Percentiles rank a stretch among this genome's conserved stretches.
These are phyloP conservation scores for Hippotragus niger DNA, from an alignment of 2,113 vertebrate genomes.

Conservation along the genomic window DNA sequence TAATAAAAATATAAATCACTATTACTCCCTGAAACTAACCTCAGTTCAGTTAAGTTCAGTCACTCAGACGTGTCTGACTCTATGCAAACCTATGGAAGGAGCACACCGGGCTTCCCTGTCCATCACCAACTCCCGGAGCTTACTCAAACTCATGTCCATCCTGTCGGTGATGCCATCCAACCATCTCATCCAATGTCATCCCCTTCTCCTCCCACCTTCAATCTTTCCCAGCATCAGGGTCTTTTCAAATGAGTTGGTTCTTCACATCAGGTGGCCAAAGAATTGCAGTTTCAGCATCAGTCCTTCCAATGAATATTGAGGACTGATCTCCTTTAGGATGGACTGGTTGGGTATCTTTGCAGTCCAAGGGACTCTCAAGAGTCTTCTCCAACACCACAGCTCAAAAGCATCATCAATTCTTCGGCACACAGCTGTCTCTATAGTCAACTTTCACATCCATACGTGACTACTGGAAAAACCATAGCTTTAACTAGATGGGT, in stretches of 20 bases:
- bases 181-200: background rate
- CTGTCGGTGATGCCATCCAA: background rate
- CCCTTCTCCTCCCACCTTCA: background rate
- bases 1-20: conserved; percentile 66
- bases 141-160: background rate
- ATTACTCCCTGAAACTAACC: conserved; percentile 52
- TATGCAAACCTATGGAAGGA: background rate
- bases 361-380: background rate
- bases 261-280: background rate
- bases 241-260: background rate
- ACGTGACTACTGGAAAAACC: background rate
- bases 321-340: background rate
- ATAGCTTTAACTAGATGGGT: background rate
- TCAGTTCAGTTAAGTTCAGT: background rate
- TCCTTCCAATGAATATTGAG: background rate
- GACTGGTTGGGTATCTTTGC: background rate
- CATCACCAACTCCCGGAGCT: background rate
- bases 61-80: background rate
- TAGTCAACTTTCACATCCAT: background rate
- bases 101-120: background rate
- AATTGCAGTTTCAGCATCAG: background rate
- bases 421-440: background rate
- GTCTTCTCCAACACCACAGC: background rate
- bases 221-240: background rate
- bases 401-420: background rate